Evolutionary conservation across 2,113 vertebrate genomes (phyloP), one percentile per base, ranked within the genome.

Genomic region (Bolborhynchus lineola): DNA sequence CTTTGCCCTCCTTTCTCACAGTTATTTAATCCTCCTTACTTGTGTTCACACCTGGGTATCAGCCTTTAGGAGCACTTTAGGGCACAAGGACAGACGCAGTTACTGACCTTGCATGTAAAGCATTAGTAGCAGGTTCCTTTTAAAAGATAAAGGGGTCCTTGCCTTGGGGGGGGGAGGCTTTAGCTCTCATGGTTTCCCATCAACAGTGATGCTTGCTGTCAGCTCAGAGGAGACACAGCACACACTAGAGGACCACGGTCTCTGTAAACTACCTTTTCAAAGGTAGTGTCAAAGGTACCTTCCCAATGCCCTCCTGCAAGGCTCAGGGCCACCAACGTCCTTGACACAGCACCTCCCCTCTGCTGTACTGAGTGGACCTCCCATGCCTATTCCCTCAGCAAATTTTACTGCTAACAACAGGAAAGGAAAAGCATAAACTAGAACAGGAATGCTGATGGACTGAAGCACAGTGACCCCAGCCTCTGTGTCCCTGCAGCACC

Each of bases 21-120:
- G 10, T 57, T 42, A 77, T 24, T 65, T 74, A 18, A 62, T 57
- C 16, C 8, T 68, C 53, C 50, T 57, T 19, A 44, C 0, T 0
- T 49, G 28, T 2, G 0, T 75, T 83, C 47, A 69, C 15, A 60
- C 16, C 21, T 46, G 25, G 7, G 16, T 13, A 11, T 68, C 71
- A 82, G 59, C 42, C 64, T 64, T 81, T 6, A 69, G 31, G 41
- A 60, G 31, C 13, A 13, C 35, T 69, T 59, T 10, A 80, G 21
- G 7, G 57, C 31, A 49, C 28, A 53, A 68, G 31, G 42, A 53
- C 24, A n/a, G 28, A 13, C 35, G 39, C 14, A 50, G 33, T 60
- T 80, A 23, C 59, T 65, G 46, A 74, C 19, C 11, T 42, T 25
- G 19, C 11, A 11, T 74, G 47, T 25, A 68, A 90, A 71, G 21